Base-by-base conservation (phyloP, 2,113 vertebrate species). In the Chlamydotis undulata region DNA sequence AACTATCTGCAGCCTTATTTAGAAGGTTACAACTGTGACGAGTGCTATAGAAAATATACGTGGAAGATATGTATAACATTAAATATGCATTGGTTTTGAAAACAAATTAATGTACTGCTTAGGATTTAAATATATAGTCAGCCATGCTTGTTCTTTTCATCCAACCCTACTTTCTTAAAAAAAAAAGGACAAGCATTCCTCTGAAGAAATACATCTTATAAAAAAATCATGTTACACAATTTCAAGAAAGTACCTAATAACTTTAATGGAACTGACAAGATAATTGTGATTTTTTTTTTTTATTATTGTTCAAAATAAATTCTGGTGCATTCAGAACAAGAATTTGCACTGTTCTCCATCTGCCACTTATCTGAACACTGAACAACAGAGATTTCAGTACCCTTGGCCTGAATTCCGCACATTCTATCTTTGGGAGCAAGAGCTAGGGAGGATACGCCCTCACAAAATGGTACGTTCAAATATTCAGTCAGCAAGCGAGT, bases 361-460 rank as follows among this genome's bases (percentile, higher is more conserved):
- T 94, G 84, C 91, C 86, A 79, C 47, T 83, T 90, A 84, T 85
- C 91, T 94, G 65, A 92, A 83, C 13, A 79, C 74, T 47, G 93
- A 95, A 78, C 91, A 77, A 64, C 90, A 97, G 19, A 53, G 22
- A 37, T 63, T 33, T 67, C 95, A 60, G 64, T 83, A 80, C 21
- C 60, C 78, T 60, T 73, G 94, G 59, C 89, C 94, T 94, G 95
- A 96, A 77, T 97, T 97, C 94, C 94, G 84, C 67, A 97, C 93
- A 92, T 96, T 80, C 85, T 91, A 64, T 37, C 94, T 94, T 83
- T 95, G 89, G 97, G 97, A 98, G 31, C 93, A 98, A 90, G 92
- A 97, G n/a, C 53, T 97, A 78, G 69, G 55, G 41, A 96, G 94
- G 50, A 97, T 96, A 71, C 82, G 96, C 60, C 92, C 94, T 53